Evolutionary conservation across 2,888 invertebrate species (phyloP).

Genomic region (Zeuzera pyrina): DNA sequence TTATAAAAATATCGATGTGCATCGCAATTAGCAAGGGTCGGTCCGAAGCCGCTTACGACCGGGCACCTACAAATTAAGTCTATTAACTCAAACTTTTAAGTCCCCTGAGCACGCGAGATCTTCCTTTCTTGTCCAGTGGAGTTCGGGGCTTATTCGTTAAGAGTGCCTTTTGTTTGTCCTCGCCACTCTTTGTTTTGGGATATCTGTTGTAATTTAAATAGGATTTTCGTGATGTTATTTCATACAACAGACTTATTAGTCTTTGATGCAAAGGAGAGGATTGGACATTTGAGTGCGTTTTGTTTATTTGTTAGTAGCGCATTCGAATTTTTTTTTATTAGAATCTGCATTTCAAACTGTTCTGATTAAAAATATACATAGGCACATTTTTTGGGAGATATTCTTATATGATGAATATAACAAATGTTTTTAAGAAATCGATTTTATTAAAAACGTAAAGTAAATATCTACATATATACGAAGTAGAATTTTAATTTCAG

Average conservation of each 20-base stretch:
- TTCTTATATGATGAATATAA: too few relatives aligned
- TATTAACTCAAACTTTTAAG: constrained; percentile 71
- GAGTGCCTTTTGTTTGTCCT: constrained; percentile 55
- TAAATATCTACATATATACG: too few relatives aligned
- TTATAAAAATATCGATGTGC: too few relatives aligned
- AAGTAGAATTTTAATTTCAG: too few relatives aligned
- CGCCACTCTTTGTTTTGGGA: constrained; percentile 52
- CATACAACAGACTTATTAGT: constrained; percentile 2
- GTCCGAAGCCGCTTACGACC: constrained; percentile 56
- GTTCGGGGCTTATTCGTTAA: constrained; percentile 65
- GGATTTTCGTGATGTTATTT: constrained; percentile 34
- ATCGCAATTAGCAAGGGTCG: constrained; percentile 48
- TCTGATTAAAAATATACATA: too few relatives aligned
- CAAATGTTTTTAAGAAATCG: too few relatives aligned
- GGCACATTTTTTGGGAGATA: too few relatives aligned
- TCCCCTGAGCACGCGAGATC: constrained; percentile 61
- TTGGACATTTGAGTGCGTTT: background rate
- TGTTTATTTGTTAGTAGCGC: constrained; percentile 1
- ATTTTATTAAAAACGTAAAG: too few relatives aligned
- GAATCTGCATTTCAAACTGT: too few relatives aligned
- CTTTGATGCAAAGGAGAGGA: constrained; percentile 1
- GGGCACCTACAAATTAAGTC: constrained; percentile 69
- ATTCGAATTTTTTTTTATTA: background rate
- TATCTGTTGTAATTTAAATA: constrained; percentile 36
- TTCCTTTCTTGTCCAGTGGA: constrained; percentile 63